Evolutionary conservation across 2,113 vertebrate species (phyloP), one percentile per base, ranked within the genome.

Genomic region (Sander lucioperca): DNA sequence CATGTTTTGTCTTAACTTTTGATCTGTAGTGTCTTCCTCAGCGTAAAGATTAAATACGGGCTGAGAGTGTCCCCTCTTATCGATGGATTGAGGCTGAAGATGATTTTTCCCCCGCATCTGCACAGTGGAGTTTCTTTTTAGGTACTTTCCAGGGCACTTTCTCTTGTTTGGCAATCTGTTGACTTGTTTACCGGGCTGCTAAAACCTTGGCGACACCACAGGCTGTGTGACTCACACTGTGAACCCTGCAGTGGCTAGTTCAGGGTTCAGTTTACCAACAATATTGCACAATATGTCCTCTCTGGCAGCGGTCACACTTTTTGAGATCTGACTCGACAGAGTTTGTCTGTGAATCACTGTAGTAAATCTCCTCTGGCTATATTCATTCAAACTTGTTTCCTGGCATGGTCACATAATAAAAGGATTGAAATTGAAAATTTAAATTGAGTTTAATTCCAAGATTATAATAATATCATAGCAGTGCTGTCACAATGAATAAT

Each of bases 131-230:
- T 74, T 75, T 69, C 76, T 74, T 91, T 85, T 78, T 85, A 70
- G 94, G 94, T 94, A 92, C 92, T 94, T 95, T 94, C 94, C 91
- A 86, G 77, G 63, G 39, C 86, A 90, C 91, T 92, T 86, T 94
- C 89, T 89, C 80, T 85, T 73, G 64, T 88, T 81, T 80, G 86
- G 84, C 69, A 50, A 19, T 21, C 39, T 65, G 58, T 47, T 19
- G 61, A 68, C 59, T 74, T 91, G 89, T 92, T 93, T 91, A 87
- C 80, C 6, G 68, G 86, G 69, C 77, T 51, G 85, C 79, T 82
- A 73, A 54, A 83, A 85, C 47, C 57, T 80, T 80, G 80, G 73
- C 71, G 64, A 88, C 75, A 81, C 80, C 85, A 15, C 90, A 90
- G 70, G 66, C 90, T 64, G 82, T 64, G 82, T 90, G 89, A 92